Percentiles rank a stretch among this genome's conserved stretches.
Conservation (phyloP, 2,797 vertebrate species). For the Eutrigla gurnardus region DNA sequence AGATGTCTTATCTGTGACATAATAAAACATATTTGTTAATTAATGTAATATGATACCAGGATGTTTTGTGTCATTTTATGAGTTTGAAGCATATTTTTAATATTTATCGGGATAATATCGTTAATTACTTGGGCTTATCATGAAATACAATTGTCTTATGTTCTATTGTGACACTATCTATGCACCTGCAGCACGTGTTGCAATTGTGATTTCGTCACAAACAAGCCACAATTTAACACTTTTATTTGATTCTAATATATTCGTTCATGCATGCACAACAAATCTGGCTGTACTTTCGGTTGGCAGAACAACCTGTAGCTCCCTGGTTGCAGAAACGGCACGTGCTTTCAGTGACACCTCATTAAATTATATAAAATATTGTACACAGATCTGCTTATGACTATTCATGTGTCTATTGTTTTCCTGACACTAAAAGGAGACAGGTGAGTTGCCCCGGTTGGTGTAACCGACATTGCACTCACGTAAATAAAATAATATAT, state of each 20-base stretch:
- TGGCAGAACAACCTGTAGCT: background rate
- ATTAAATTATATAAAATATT: background rate
- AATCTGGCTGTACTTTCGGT: background rate
- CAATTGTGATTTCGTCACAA: background rate
- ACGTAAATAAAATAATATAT: background rate
- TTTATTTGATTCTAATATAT: background rate
- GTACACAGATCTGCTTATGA: background rate
- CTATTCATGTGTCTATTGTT: background rate
- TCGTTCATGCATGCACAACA: background rate
- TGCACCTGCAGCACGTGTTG: background rate
- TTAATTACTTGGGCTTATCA: too few relatives aligned
- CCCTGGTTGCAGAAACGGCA: background rate
- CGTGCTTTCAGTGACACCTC: background rate
- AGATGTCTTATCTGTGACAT: too few relatives aligned
- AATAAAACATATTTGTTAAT: too few relatives aligned
- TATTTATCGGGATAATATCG: too few relatives aligned
- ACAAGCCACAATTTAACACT: background rate
- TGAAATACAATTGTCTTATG: too few relatives aligned
- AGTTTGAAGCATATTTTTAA: too few relatives aligned
- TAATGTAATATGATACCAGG: too few relatives aligned
- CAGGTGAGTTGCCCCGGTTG: background rate
- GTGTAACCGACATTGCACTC: background rate
- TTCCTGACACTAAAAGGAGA: background rate
- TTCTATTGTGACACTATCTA: background rate
- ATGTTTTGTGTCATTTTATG: too few relatives aligned